A percentile compares a stretch with the other conserved stretches of the same genome.
phyloP scores from a whole-genome alignment of 2,797 vertebrate genomes.

The Orestias chungarensis region DNA sequence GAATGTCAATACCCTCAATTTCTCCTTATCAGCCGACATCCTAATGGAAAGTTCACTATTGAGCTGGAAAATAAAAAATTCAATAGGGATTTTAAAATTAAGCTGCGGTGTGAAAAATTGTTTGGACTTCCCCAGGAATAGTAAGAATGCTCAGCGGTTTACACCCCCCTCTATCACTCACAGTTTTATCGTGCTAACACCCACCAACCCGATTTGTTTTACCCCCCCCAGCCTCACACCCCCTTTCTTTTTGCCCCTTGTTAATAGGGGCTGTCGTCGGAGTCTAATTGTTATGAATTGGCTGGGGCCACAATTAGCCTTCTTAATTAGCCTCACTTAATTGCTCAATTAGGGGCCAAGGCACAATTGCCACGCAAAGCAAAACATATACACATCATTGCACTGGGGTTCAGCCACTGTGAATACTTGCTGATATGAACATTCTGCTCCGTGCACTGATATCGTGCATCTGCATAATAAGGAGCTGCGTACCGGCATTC shows the following conservation, averaged over 20 bases:
- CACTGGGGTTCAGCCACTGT: slow-evolving; percentile 53
- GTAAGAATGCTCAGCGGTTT: slow-evolving; percentile 34
- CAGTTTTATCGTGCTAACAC: slow-evolving; percentile 68
- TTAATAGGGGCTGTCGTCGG: slow-evolving; percentile 85
- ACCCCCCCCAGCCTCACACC: slow-evolving; percentile 5
- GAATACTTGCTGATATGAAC: slow-evolving; percentile 60
- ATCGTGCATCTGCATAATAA: slow-evolving; percentile 66
- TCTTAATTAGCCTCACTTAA: slow-evolving; percentile 88
- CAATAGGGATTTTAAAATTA: slow-evolving; percentile 78
- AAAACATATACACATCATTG: slow-evolving; percentile 78
- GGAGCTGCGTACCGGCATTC: slow-evolving; percentile 40
- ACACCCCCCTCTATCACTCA: slow-evolving; percentile 23
- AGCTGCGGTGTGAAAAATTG: slow-evolving; percentile 64
- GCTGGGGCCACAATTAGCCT: slow-evolving; percentile 86
- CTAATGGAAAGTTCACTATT: slow-evolving; percentile 76
- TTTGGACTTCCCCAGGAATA: slow-evolving; percentile 41
- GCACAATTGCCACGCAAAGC: slow-evolving; percentile 83
- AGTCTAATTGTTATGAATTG: slow-evolving; percentile 88
- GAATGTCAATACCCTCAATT: slow-evolving; percentile 78
- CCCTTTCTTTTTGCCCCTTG: slow-evolving; percentile 69
- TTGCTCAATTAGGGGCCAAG: slow-evolving; percentile 86
- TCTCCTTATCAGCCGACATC: slow-evolving; percentile 77
- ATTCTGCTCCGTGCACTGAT: slow-evolving; percentile 55
- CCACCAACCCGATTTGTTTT: slow-evolving; percentile 30
- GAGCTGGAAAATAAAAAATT: slow-evolving; percentile 74